Conservation (phyloP, 2,888 invertebrate genomes). For the Lomographa bimaculata region DNA sequence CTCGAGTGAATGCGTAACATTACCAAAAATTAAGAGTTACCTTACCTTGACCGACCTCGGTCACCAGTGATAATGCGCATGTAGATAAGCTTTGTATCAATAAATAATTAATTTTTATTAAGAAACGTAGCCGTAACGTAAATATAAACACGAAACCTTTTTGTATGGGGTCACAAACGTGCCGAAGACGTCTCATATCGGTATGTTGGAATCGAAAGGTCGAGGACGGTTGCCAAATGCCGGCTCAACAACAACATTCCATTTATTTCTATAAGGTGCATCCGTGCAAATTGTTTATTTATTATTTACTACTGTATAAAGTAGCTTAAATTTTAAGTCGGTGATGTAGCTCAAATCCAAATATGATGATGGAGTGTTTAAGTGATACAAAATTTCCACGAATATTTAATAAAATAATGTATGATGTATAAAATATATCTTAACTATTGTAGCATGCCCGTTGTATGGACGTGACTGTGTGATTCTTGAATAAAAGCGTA, state of each 20-base stretch:
- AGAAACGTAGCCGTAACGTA: slow-evolving; percentile 28
- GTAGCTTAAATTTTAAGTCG: slow-evolving; percentile 19
- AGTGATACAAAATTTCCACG: slow-evolving; percentile 14
- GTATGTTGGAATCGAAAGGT: slow-evolving; percentile 58
- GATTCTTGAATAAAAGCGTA: slow-evolving; percentile 75
- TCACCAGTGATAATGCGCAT: slow-evolving; percentile 75
- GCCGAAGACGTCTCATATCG: slow-evolving; percentile 63
- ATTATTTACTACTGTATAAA: slow-evolving; percentile 26
- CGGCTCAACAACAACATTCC: slow-evolving; percentile 71
- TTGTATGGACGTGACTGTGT: slow-evolving; percentile 57
- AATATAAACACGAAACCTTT: slow-evolving; percentile 45
- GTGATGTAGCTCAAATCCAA: slow-evolving; percentile 29
- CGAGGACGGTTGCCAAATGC: slow-evolving; percentile 72
- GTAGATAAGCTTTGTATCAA: slow-evolving; percentile 70
- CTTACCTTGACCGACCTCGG: slow-evolving; percentile 74
- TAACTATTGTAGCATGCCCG: slow-evolving; percentile 60
- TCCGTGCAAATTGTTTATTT: slow-evolving; percentile 57
- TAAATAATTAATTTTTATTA: slow-evolving; percentile 31
- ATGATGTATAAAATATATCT: slow-evolving; percentile 42
- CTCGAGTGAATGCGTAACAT: slow-evolving; percentile 70
- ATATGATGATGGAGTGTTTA: slow-evolving; percentile 9
- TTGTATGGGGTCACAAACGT: slow-evolving; percentile 47
- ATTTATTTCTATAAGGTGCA: slow-evolving; percentile 55
- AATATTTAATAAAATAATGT: slow-evolving; percentile 26
- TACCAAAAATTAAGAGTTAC: slow-evolving; percentile 81